A percentile compares a stretch with the other conserved stretches of the same genome.
Evolutionary conservation across 2,888 invertebrate genomes (phyloP).

Genomic region (Lacanobia wlatinum): DNA sequence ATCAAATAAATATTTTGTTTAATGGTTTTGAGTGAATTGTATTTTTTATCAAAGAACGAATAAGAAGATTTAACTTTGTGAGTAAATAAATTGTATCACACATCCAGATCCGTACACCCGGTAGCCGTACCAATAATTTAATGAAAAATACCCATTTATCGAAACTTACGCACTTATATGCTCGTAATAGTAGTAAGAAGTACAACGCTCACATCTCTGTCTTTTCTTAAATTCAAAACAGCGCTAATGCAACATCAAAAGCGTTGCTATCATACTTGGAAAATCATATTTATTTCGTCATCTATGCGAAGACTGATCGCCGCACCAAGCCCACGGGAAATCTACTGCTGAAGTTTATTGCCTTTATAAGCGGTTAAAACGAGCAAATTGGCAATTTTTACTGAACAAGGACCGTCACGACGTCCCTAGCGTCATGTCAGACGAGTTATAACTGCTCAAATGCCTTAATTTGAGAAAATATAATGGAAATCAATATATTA

Average conservation of each 20-base stretch:
- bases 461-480: background rate
- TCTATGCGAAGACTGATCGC: constrained; percentile 43
- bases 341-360: constrained; percentile 49
- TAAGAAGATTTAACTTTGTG: too few relatives aligned
- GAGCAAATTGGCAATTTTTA: constrained; percentile 37
- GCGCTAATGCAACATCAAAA: background rate
- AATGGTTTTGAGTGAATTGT: too few relatives aligned
- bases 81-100: too few relatives aligned
- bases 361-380: constrained; percentile 33
- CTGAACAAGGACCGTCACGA: constrained; percentile 9
- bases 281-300: constrained; percentile 20
- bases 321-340: constrained; percentile 45
- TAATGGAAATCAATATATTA: background rate
- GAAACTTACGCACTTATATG: too few relatives aligned
- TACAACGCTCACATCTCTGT: too few relatives aligned
- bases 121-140: too few relatives aligned
- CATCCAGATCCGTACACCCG: too few relatives aligned
- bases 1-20: too few relatives aligned
- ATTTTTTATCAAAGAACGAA: too few relatives aligned
- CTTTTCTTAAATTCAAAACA: too few relatives aligned
- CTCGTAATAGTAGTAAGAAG: too few relatives aligned
- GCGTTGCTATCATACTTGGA: background rate
- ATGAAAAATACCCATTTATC: too few relatives aligned
- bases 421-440: constrained; percentile 24
- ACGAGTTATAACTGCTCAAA: background rate